Conservation (phyloP, 2,888 invertebrate genomes). For the Nomada lathburiana region DNA sequence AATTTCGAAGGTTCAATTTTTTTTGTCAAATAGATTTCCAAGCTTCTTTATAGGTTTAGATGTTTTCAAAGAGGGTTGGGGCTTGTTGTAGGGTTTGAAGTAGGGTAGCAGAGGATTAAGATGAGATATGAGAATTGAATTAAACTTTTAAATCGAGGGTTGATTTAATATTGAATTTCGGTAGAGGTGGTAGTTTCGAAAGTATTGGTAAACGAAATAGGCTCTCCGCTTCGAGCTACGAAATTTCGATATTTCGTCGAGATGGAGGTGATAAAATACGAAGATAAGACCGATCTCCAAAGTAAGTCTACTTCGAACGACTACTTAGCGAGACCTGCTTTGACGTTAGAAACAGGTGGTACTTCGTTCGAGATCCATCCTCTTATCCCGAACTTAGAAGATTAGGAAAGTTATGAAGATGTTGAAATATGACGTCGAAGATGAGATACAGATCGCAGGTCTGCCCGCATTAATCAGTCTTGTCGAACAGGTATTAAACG, state of each 20-base stretch:
- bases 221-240: not conserved
- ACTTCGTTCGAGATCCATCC: constrained; percentile 25
- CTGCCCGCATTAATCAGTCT: not conserved
- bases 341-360: constrained; percentile 14
- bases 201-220: not conserved
- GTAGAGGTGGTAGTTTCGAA: too few species aligned
- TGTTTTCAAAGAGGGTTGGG: too few species aligned
- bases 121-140: too few species aligned
- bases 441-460: not conserved
- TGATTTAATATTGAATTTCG: too few species aligned
- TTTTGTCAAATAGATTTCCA: too few species aligned
- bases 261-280: not conserved
- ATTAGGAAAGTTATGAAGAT: constrained; percentile 26
- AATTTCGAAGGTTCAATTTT: too few species aligned
- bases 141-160: too few species aligned
- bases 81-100: too few species aligned
- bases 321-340: constrained; percentile 20
- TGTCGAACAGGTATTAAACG: not conserved
- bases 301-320: constrained; percentile 7
- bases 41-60: too few species aligned
- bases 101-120: too few species aligned
- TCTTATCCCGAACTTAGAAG: constrained; percentile 15
- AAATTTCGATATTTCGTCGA: not conserved
- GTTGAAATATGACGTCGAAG: constrained; percentile 4
- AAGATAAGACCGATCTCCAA: constrained; percentile 19